Base-by-base conservation (phyloP, 2,797 vertebrate genomes). In the Spinus olivaceus region DNA sequence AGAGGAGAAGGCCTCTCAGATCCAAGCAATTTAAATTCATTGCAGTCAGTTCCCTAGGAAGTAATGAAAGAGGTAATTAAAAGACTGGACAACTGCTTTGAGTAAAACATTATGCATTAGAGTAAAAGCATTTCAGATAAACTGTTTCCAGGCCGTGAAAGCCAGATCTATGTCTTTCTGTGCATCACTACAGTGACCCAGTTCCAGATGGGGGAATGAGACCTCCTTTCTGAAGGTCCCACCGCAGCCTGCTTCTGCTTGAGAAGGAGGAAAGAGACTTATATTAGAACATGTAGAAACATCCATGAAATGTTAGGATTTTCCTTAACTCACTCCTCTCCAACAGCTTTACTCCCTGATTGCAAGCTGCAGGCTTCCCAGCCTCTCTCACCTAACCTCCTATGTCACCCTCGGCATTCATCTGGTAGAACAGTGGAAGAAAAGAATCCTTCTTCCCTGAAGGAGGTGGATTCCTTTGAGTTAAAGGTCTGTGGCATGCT, bases 41-140 rank as follows among this genome's bases (percentile, higher is more conserved):
- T 83, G 61, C 76, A 91, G 61, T 78, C 82, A 83, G 61, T 72
- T 92, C 77, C 65, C 69, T 74, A 90, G 85, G 87, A 94, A 95
- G 76, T 94, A 95, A 90, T 88, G 91, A 94, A 95, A 92, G 57
- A 88, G 41, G 70, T 95, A 94, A 90, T 94, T 91, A 94, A 90
- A 88, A 91, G 87, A 79, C 85, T 91, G 93, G 82, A 90, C 89
- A 91, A 72, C 71, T 82, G 71, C 49, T 71, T 82, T 85, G 87
- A 86, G 87, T 78, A 88, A 88, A 90, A 81, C 47, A 69, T 91
- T 67, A 72, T 67, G 91, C 67, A 78, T 90, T 91, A 69, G 56
- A 74, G 61, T 87, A 65, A 86, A 86, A 94, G 1, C 53, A 81
- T 81, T 94, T 86, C 42, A 81, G 72, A 57, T 42, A 67, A 87